Evolutionary conservation across 2,797 vertebrate species (phyloP).

Genomic region (Diplodus sargus): DNA sequence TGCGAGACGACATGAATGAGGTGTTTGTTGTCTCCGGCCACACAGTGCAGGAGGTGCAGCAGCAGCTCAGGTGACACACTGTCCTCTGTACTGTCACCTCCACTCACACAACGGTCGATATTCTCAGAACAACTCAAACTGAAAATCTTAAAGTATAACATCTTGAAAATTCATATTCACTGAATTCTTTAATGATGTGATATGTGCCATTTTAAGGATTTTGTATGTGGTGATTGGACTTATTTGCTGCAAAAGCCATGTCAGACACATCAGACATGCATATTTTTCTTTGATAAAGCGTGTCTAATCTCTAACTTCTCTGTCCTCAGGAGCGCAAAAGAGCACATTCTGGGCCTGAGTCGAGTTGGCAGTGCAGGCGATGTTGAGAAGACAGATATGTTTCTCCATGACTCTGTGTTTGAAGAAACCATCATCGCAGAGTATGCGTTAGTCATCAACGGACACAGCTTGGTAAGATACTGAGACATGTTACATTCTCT

Average conservation of each 20-base stretch:
- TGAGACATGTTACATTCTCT: neutral
- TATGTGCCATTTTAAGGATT: too few relatives aligned
- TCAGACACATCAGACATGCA: too few relatives aligned
- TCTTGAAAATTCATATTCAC: neutral
- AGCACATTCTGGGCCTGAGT: slow-evolving; percentile 78
- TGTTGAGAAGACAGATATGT: slow-evolving; percentile 72
- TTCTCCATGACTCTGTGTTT: slow-evolving; percentile 76
- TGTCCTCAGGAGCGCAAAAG: slow-evolving; percentile 81
- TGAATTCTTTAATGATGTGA: too few relatives aligned
- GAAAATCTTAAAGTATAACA: neutral
- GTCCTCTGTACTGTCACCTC: neutral
- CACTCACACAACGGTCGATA: neutral
- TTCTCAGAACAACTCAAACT: neutral
- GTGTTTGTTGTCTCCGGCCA: slow-evolving; percentile 86
- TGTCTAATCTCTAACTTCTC: neutral
- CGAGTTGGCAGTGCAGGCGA: slow-evolving; percentile 67
- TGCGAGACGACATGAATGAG: slow-evolving; percentile 88
- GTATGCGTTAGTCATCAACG: slow-evolving; percentile 87
- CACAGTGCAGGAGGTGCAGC: slow-evolving; percentile 82
- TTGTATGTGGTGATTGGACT: too few relatives aligned
- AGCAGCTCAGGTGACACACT: slow-evolving; percentile 85
- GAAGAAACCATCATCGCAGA: slow-evolving; percentile 84
- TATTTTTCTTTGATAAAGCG: neutral
- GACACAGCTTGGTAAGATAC: slow-evolving; percentile 86
- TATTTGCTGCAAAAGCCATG: too few relatives aligned